Evolutionary conservation across 1,140 invertebrate species (phyloP).

Genomic region (Drosophila lowei): DNA sequence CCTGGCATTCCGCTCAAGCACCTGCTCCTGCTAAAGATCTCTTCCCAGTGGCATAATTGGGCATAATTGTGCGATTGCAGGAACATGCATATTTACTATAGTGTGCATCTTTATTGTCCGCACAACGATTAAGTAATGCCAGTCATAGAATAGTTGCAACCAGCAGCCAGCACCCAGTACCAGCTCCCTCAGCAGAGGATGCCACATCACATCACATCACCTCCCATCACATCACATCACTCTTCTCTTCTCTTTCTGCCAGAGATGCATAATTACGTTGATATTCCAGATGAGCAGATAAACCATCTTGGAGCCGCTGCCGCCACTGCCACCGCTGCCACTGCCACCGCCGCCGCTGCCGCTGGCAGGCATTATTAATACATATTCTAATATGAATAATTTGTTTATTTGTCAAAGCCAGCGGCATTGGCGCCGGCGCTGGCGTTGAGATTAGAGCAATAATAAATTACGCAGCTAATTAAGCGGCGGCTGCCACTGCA

Average conservation of each 20-base stretch:
- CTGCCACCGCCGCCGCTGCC: constrained; percentile 7
- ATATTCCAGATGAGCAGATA: constrained; percentile 58
- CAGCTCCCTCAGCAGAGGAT: background rate
- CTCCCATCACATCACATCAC: too few relatives aligned
- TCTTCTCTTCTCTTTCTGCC: constrained; percentile 11
- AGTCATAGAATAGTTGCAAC: constrained; percentile 31
- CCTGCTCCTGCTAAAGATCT: constrained; percentile 38
- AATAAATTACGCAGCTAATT: constrained; percentile 80
- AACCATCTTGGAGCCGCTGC: constrained; percentile 6
- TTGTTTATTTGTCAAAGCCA: constrained; percentile 77
- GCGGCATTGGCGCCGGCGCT: constrained; percentile 56
- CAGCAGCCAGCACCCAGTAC: background rate
- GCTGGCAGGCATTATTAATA: constrained; percentile 53
- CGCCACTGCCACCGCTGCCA: constrained; percentile 6
- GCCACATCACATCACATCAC: too few relatives aligned
- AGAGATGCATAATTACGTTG: constrained; percentile 66
- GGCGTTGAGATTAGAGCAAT: constrained; percentile 70
- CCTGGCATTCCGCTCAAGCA: constrained; percentile 45
- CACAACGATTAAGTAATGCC: constrained; percentile 46
- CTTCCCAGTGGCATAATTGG: constrained; percentile 73
- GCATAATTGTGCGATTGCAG: constrained; percentile 77
- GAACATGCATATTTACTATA: constrained; percentile 27
- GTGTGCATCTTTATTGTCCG: constrained; percentile 60
- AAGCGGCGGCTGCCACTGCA: constrained; percentile 54
- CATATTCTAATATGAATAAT: constrained; percentile 71